phyloP scores from a whole-genome alignment of 2,888 invertebrate species.

The Himalopsyche anomala region DNA sequence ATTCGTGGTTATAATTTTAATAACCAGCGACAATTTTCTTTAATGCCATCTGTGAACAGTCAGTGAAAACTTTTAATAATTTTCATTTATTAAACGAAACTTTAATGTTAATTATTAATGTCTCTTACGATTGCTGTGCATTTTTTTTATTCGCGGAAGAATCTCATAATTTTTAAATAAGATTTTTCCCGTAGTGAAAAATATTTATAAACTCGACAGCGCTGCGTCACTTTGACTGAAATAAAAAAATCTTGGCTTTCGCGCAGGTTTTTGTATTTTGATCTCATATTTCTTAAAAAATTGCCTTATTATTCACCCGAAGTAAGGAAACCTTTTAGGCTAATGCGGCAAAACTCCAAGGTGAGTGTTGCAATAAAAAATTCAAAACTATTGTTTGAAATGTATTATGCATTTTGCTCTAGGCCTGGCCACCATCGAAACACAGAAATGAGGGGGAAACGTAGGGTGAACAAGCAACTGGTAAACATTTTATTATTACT shows the following conservation, averaged over 20 bases:
- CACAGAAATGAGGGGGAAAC: neutral
- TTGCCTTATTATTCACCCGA: constrained; percentile 30
- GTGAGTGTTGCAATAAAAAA: constrained; percentile 44
- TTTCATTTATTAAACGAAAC: neutral
- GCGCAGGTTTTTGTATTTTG: constrained; percentile 17
- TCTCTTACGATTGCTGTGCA: neutral
- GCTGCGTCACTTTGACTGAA: neutral
- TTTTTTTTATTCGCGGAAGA: neutral
- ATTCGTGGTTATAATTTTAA: too few relatives aligned
- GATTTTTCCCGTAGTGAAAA: too few relatives aligned
- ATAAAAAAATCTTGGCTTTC: neutral
- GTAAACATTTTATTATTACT: neutral
- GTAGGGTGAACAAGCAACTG: constrained; percentile 34
- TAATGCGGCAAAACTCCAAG: constrained; percentile 30
- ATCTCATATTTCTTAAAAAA: constrained; percentile 32
- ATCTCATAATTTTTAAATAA: neutral
- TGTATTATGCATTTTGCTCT: constrained; percentile 44
- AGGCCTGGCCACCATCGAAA: neutral
- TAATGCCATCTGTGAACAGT: constrained; percentile 3
- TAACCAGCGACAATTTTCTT: neutral
- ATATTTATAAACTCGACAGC: too few relatives aligned
- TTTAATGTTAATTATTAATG: neutral
- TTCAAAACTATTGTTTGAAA: constrained; percentile 41
- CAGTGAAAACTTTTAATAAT: neutral
- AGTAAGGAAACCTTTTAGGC: constrained; percentile 27